Evolutionary conservation across 2,888 invertebrate species (phyloP), one percentile per base, ranked within the genome.

Genomic region (Aphelenchoides bicaudatus): DNA sequence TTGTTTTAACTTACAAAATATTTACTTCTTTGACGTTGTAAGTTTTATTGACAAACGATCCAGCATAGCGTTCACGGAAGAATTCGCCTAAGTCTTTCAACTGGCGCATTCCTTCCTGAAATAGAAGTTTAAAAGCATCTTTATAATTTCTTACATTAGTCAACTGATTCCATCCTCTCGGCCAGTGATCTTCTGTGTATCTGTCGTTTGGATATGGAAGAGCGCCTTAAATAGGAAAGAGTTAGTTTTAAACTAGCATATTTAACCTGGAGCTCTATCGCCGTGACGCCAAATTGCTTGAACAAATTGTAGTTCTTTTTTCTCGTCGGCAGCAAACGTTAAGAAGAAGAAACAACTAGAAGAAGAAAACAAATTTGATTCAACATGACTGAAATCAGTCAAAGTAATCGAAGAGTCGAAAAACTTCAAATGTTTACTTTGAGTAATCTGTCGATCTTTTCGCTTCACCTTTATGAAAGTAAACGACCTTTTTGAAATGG

Each of bases 251-350:
- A n/a, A n/a, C n/a, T n/a, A n/a, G n/a, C n/a, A n/a, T n/a, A n/a
- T n/a, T n/a, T n/a, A n/a, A n/a, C 38, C 49, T 0, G 90, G 90
- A 46, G 89, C 89, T 65, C 93, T 84, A 79, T 91, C 91, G n/a
- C 93, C 93, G 82, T 93, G 93, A 56, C 92, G 84, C 80, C 83
- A 92, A 38, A 90, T 78, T 87, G 73, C 69, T 46, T 73, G 74
- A 6, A 72, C 74, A 47, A 70, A 73, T 25, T 62, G 60, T 27
- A 72, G 31, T n/a, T 21, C 25, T 8, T 37, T n/a, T n/a, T n/a
- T n/a, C n/a, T n/a, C n/a, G n/a, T n/a, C n/a, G n/a, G n/a, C n/a
- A n/a, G n/a, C n/a, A n/a, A n/a, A n/a, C n/a, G n/a, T n/a, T n/a
- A n/a, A n/a, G n/a, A n/a, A n/a, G n/a, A n/a, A n/a, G n/a, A n/a